Conservation (phyloP, 2,113 vertebrate species). For the Sus scrofa region DNA sequence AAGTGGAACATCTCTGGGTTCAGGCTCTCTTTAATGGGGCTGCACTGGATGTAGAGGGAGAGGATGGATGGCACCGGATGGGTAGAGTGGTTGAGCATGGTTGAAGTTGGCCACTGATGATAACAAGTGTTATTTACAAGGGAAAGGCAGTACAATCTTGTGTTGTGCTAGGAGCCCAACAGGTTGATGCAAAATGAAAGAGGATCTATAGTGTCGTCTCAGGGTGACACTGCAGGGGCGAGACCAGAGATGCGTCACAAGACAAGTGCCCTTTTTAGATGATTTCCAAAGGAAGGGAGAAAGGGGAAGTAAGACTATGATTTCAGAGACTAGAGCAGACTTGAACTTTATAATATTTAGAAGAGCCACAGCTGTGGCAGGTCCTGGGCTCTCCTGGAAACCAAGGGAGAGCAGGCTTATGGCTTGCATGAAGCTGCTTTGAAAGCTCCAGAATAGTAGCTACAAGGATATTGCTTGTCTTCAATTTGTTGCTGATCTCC, state of each 20-base stretch:
- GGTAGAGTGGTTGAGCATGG: neutral
- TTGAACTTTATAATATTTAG: neutral
- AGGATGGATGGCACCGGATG: rapidly evolving
- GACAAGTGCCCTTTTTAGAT: conserved; percentile 56
- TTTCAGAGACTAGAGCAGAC: neutral
- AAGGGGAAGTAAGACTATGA: conserved; percentile 68
- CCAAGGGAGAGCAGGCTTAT: neutral
- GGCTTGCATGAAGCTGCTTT: neutral
- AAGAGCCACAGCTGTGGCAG: neutral
- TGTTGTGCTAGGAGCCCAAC: neutral
- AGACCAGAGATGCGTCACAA: conserved; percentile 64
- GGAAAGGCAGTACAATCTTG: neutral
- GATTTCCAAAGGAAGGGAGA: conserved; percentile 68
- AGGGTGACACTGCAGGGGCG: conserved; percentile 19
- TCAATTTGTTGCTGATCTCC: neutral
- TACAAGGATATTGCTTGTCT: neutral
- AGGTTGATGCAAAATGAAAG: conserved; percentile 73
- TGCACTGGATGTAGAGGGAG: neutral
- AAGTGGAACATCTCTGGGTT: rapidly evolving
- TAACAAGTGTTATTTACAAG: neutral
- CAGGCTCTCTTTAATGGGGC: neutral
- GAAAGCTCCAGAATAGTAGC: neutral
- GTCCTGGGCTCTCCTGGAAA: neutral
- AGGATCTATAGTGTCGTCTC: conserved; percentile 54
- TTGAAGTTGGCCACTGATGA: neutral